These are phyloP conservation scores for Glossophaga mutica DNA, from an alignment of 2,797 vertebrate genomes.

Conservation along the genomic window DNA sequence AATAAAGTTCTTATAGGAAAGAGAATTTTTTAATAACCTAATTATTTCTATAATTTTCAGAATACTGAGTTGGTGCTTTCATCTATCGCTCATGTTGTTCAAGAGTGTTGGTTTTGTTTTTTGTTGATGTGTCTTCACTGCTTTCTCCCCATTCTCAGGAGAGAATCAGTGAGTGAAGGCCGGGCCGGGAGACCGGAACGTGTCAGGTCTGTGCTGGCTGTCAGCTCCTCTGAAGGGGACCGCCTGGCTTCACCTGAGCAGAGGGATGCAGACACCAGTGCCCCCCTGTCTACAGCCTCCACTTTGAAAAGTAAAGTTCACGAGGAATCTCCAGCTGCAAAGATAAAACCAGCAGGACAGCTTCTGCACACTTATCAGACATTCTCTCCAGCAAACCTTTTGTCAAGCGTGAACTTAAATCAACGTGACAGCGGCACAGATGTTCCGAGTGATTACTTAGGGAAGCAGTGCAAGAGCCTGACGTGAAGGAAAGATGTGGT, in stretches of 20 bases:
- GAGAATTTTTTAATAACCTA: not conserved
- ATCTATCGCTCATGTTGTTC: not conserved
- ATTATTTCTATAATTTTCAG: not conserved
- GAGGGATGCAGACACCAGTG: not conserved
- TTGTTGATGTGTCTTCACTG: not conserved
- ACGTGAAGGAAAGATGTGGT: not conserved
- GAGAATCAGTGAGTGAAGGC: not conserved
- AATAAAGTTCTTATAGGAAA: not conserved
- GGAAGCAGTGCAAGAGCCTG: not conserved
- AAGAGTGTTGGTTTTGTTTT: not conserved
- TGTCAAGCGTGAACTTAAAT: not conserved
- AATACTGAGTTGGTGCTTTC: not conserved
- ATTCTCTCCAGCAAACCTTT: not conserved
- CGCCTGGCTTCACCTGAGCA: not conserved
- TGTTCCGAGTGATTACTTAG: not conserved
- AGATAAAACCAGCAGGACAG: not conserved
- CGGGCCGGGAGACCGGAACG: fast-evolving
- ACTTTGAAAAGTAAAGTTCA: not conserved
- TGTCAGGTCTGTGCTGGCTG: too few species aligned
- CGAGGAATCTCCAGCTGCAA: not conserved
- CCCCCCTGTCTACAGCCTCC: not conserved
- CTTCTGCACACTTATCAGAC: not conserved
- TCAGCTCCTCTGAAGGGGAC: not conserved
- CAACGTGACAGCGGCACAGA: not conserved
- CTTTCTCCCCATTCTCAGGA: not conserved